phyloP scores from a whole-genome alignment of 2,113 vertebrate species.

The Oryzias curvinotus region DNA sequence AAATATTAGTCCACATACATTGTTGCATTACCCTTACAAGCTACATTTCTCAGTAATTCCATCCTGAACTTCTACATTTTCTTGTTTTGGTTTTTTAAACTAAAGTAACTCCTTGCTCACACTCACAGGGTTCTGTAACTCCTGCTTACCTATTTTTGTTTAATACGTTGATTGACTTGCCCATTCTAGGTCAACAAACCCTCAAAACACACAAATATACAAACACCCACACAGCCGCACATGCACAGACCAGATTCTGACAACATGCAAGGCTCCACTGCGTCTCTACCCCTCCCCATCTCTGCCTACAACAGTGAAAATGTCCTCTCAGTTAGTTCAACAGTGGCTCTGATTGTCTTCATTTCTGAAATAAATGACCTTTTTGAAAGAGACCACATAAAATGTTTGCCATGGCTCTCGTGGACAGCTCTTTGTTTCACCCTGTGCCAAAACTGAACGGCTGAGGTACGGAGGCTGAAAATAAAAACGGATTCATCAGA shows the following conservation, averaged over 20 bases:
- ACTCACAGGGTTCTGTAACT: neutral
- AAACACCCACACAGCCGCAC: neutral
- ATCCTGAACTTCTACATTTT: neutral
- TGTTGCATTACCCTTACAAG: no score
- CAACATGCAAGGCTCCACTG: constrained; percentile 7
- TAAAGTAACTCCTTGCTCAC: neutral
- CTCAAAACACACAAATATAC: neutral
- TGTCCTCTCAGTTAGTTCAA: constrained; percentile 12
- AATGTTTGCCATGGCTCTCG: neutral
- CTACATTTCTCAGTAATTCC: no score
- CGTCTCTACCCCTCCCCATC: neutral
- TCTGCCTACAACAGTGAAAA: constrained; percentile 8
- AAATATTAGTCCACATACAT: no score
- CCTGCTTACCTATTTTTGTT: neutral
- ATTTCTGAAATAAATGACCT: constrained; percentile 4
- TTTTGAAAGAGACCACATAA: neutral
- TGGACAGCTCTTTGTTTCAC: neutral
- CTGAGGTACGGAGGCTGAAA: neutral
- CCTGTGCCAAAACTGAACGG: neutral
- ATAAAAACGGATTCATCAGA: constrained; percentile 1
- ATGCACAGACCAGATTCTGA: constrained; percentile 1
- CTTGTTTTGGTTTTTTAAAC: no score
- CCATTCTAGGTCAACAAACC: neutral
- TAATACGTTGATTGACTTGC: constrained; percentile 10
- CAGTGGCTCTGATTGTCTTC: neutral